These are phyloP conservation scores for Phrynocephalus vlangalii DNA, from an alignment of 2,797 vertebrate genomes.

Conservation along the genomic window DNA sequence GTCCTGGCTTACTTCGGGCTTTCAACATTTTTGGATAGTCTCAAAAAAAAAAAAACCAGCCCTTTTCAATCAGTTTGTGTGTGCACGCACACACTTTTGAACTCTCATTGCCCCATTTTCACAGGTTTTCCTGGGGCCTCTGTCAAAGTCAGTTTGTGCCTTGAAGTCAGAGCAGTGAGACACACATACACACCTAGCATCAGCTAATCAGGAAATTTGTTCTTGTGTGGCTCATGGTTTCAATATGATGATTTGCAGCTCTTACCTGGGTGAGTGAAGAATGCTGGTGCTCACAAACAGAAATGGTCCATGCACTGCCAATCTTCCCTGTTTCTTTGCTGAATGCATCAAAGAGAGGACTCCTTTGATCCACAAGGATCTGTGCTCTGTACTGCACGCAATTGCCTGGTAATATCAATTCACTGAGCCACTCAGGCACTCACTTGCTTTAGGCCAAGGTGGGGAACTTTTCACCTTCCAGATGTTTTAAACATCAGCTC, in stretches of 20 bases:
- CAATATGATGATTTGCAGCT: neutral
- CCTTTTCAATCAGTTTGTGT: neutral
- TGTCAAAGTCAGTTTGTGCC: neutral
- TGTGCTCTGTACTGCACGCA: neutral
- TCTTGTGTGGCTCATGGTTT: neutral
- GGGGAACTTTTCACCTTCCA: neutral
- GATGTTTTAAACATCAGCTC: neutral
- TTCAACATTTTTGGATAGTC: neutral
- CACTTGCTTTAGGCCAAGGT: neutral
- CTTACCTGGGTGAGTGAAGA: neutral
- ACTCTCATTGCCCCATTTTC: neutral
- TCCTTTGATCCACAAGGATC: neutral
- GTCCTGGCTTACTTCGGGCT: neutral
- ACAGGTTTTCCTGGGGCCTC: neutral
- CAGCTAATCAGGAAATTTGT: neutral
- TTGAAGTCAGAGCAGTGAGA: neutral
- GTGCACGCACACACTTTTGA: neutral
- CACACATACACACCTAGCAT: neutral
- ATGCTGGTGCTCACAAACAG: neutral
- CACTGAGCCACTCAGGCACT: neutral
- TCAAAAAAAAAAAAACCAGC: neutral
- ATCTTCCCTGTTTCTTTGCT: neutral
- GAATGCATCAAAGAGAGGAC: slow-evolving; percentile 1
- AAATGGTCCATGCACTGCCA: neutral
- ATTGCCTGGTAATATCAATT: slow-evolving; percentile 3